A percentile compares a stretch with the other conserved stretches of the same genome.
Conservation (phyloP, 1,140 invertebrate genomes). For the Oryzaephilus surinamensis region DNA sequence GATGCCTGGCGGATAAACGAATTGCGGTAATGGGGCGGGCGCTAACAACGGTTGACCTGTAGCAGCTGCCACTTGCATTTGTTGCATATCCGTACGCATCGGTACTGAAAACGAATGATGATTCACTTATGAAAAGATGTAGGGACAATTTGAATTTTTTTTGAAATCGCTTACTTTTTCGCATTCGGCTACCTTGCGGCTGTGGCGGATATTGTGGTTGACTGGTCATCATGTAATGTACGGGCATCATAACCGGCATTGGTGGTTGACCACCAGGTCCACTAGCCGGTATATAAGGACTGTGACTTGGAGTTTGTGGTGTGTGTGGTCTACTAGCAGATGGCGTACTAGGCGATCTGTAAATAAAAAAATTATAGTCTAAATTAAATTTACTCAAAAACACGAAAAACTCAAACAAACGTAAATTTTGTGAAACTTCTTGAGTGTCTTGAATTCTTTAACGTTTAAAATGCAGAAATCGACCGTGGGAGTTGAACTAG, state of each 20-base stretch:
- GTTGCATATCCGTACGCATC: conserved; percentile 50
- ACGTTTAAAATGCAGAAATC: conserved; percentile 6
- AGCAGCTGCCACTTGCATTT: conserved; percentile 64
- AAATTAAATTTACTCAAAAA: background rate
- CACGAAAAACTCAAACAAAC: background rate
- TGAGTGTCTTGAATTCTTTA: background rate
- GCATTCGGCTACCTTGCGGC: conserved; percentile 29
- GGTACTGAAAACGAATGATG: conserved; percentile 39
- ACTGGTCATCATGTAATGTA: conserved; percentile 26
- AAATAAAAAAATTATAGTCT: conserved; percentile 8
- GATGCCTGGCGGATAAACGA: conserved; percentile 38
- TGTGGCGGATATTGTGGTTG: conserved; percentile 32
- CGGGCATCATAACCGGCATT: conserved; percentile 34
- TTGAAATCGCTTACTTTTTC: conserved; percentile 25
- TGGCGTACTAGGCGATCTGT: conserved; percentile 53
- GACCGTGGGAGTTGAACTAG: no score
- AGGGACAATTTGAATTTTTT: background rate
- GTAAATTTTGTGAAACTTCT: no score
- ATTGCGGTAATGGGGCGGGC: conserved; percentile 55
- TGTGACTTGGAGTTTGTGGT: conserved; percentile 63
- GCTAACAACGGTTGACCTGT: conserved; percentile 76
- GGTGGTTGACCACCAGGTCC: conserved; percentile 30
- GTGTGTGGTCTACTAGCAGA: conserved; percentile 67
- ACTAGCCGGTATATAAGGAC: conserved; percentile 28
- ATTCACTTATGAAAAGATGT: background rate